phyloP scores from a whole-genome alignment of 2,797 vertebrate species.

The Girardinus metallicus region DNA sequence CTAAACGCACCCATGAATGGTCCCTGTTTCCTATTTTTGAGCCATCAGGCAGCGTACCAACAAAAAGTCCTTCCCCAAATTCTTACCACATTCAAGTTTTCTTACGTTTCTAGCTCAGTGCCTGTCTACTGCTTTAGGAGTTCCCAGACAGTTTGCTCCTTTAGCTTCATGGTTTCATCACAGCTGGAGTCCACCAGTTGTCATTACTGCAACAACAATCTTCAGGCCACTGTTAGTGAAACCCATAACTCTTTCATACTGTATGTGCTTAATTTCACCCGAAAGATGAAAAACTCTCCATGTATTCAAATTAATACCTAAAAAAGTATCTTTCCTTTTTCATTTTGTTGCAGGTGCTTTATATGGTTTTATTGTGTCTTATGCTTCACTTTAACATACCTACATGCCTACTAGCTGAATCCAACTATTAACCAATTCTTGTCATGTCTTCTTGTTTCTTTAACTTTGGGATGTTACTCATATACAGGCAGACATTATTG shows the following conservation, averaged over 20 bases:
- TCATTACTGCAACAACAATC: background rate
- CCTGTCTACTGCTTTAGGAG: background rate
- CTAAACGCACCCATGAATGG: background rate
- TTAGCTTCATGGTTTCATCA: background rate
- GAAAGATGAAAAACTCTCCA: background rate
- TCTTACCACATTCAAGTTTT: background rate
- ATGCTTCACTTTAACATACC: background rate
- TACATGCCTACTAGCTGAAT: background rate
- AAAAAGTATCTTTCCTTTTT: background rate
- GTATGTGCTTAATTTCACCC: background rate
- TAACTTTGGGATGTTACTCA: constrained; percentile 24
- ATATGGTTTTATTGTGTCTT: background rate
- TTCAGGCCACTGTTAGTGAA: background rate
- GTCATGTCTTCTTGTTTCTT: constrained; percentile 4
- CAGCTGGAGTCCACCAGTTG: background rate
- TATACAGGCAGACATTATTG: constrained; percentile 6
- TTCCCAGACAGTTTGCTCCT: background rate
- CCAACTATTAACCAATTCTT: constrained; percentile 1
- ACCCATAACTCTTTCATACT: background rate
- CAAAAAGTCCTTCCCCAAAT: background rate
- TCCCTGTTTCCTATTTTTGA: background rate
- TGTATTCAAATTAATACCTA: background rate
- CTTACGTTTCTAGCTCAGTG: background rate
- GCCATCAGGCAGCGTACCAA: background rate
- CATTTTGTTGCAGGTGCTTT: background rate